Evolutionary conservation across 2,888 invertebrate species (phyloP), one percentile per base, ranked within the genome.

Genomic region (Deroplatys truncata): DNA sequence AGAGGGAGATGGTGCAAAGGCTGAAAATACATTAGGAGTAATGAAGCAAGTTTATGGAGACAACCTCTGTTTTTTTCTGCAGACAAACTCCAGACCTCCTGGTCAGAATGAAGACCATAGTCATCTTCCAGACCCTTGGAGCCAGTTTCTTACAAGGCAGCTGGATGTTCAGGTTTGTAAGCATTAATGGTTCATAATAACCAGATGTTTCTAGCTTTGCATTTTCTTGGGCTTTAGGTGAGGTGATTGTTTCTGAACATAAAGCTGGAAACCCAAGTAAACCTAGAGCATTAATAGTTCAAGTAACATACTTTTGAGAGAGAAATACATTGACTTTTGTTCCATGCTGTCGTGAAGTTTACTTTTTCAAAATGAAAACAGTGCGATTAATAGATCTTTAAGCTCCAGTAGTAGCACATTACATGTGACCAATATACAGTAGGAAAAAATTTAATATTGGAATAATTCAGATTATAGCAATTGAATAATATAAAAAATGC

Each of bases 41-140:
- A 95, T 99, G 93, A 98, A 98, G 94, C 96, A 97, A 88, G 96
- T 97, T 25, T 99, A 98, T 94, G 99, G 99, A 20, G 95, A 96
- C 82, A 95, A 96, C 92, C 97, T 97, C 93, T 99, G 99, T 93
- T 98, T 98, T 93, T 94, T 99, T 92, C 94, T 99, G 90, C 96
- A 96, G 93, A 97, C 99, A 91, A 99, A 99, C 94, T 98, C 99
- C 1, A 95, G 96, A 92, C 95, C 95, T 88, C 94, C 95, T 28
- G 94, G 94, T 88, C 94, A 95, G 86, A 93, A 93, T 35, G 93
- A 94, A 89, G 94, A 93, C 86, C 93, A 92, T 91, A 94, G 94
- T 90, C 95, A 96, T 92, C 93, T 96, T 92, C 96, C 97, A 16
- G 98, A 99, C 94, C 97, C 97, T 28, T 99, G 99, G 99, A 95